phyloP scores from a whole-genome alignment of 2,888 invertebrate genomes.

The Camponotus fellah region DNA sequence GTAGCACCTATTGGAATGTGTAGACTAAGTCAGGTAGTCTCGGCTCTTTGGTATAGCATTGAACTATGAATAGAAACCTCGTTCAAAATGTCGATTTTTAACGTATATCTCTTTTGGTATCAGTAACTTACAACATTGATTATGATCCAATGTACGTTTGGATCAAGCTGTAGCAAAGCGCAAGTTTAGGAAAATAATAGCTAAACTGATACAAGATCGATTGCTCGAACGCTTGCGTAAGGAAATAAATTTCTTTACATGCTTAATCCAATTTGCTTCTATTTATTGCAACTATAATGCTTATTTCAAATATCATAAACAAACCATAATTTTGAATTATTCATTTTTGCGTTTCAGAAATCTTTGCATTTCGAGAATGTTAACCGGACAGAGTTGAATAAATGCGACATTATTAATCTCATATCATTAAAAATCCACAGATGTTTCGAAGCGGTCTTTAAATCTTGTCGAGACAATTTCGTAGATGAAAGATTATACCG shows the following conservation, averaged over 20 bases:
- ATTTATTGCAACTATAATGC: not conserved
- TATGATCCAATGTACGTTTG: slow-evolving; percentile 18
- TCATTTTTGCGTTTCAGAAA: not conserved
- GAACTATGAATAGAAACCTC: slow-evolving; percentile 60
- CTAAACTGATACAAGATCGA: not conserved
- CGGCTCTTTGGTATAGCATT: slow-evolving; percentile 62
- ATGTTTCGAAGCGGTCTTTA: slow-evolving; percentile 49
- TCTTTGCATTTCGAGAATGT: not conserved
- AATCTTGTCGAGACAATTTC: slow-evolving; percentile 46
- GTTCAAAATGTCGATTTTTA: slow-evolving; percentile 64
- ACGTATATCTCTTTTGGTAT: slow-evolving; percentile 62
- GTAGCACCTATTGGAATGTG: slow-evolving; percentile 34
- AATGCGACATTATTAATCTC: slow-evolving; percentile 13
- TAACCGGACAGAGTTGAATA: not conserved
- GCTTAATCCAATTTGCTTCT: not conserved
- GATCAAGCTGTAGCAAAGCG: slow-evolving; percentile 21
- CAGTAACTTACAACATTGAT: slow-evolving; percentile 54
- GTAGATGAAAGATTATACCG: slow-evolving; percentile 47
- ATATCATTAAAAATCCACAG: slow-evolving; percentile 38
- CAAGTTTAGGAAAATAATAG: slow-evolving; percentile 19
- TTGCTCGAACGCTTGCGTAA: not conserved
- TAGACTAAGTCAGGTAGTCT: slow-evolving; percentile 37
- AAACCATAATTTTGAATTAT: not conserved
- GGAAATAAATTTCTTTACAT: not conserved
- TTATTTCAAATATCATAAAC: not conserved